A percentile compares a stretch with the other conserved stretches of the same genome.
Conservation (phyloP, 2,888 invertebrate species). For the Drosophila recens region DNA sequence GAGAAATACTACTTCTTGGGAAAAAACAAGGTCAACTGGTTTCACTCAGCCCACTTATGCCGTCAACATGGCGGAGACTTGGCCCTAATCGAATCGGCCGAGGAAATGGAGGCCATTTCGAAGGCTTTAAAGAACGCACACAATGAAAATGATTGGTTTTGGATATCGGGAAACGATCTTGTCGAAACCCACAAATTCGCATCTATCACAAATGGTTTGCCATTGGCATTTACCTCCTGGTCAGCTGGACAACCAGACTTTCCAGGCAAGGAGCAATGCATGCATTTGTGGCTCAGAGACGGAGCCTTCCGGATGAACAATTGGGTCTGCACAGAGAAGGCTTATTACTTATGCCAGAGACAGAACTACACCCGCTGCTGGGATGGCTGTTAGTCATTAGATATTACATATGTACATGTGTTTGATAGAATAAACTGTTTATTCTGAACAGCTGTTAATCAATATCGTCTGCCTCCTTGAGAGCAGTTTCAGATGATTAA, state of each 20-base stretch:
- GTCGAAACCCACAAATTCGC: conserved; percentile 8
- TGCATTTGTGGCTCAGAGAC: conserved; percentile 36
- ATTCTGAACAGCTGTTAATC: too few relatives aligned
- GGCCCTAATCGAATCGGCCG: conserved; percentile 36
- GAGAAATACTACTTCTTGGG: conserved; percentile 42
- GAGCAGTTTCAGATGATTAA: too few relatives aligned
- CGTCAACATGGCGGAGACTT: conserved; percentile 45
- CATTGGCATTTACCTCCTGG: conserved; percentile 33
- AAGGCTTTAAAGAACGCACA: conserved; percentile 8
- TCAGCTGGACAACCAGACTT: conserved; percentile 38
- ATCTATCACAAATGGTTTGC: conserved; percentile 34
- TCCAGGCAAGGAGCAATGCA: conserved; percentile 38
- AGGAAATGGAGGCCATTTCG: conserved; percentile 43
- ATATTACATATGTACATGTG: too few relatives aligned
- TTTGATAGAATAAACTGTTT: too few relatives aligned
- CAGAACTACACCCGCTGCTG: conserved; percentile 34
- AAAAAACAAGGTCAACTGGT: conserved; percentile 29
- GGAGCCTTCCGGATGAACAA: conserved; percentile 44
- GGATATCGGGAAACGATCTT: conserved; percentile 52
- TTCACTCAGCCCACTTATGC: conserved; percentile 39
- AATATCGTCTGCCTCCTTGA: too few relatives aligned
- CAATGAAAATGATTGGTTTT: conserved; percentile 19
- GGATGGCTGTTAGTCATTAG: conserved; percentile 6
- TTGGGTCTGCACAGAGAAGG: conserved; percentile 17
- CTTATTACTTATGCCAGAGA: conserved; percentile 37